Evolutionary conservation across 2,888 invertebrate genomes (phyloP), one percentile per base, ranked within the genome.

Genomic region (Melolontha melolontha): DNA sequence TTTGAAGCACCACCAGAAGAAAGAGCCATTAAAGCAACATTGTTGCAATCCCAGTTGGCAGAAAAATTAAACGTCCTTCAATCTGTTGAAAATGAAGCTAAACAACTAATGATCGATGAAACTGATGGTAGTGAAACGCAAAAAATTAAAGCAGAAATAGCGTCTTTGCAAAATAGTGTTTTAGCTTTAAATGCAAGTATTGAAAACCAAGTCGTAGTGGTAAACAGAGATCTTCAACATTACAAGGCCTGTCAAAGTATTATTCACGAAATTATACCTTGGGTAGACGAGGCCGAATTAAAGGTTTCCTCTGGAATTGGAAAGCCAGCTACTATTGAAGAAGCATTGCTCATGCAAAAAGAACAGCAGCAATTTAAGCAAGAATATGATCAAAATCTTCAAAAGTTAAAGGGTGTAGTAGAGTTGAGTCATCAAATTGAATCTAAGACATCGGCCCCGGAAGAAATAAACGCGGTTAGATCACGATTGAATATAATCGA

Each of bases 271-370:
- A 88, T 96, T 59, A 92, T 92, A 79, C 95, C 96, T 0, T 95
- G 96, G 92, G 89, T 97, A 66, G 93, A 95, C 80, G 88, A 93
- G 79, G 93, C 94, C 14, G 96, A 97, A 84, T 83, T 90, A n/a
- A 92, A 91, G 84, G 87, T 94, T 27, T 87, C 90, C 14, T 87
- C 87, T 70, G 89, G 90, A 22, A 81, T 90, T 7, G 88, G 91
- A 5, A 95, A 94, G 81, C 95, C 96, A 14, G 84, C 88, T 2
- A 90, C 90, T 49, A 84, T 96, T 63, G 86, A 90, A 71, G 96
- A 97, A 85, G 95, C 95, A n/a, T 86, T 90, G 71, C 88, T 91
- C 75, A 86, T 94, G 80, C 90, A 92, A 79, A 87, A 89, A 72
- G 89, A 89, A 79, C 90, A 91, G 29, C 88, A 86, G 82, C 87